Evolutionary conservation across 2,888 invertebrate species (phyloP).

Genomic region (Ophion obscuratus): DNA sequence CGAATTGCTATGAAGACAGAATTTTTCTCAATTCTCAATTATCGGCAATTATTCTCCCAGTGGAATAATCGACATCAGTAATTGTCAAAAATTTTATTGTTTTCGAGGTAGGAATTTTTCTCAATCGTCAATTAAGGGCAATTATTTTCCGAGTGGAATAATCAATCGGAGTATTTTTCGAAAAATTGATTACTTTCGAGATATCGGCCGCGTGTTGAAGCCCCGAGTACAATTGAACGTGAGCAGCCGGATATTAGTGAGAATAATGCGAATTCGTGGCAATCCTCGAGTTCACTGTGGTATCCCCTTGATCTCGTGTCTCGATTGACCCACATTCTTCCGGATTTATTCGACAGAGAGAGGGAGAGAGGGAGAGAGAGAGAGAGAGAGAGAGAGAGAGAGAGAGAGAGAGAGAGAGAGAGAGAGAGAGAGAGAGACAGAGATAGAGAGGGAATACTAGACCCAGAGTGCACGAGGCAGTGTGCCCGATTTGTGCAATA

Average conservation of each 20-base stretch:
- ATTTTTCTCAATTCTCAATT: not conserved
- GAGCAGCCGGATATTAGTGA: not conserved
- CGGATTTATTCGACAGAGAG: constrained; percentile 58
- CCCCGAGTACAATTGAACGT: not conserved
- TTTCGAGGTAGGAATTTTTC: not conserved
- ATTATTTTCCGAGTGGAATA: not conserved
- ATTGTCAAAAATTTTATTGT: not conserved
- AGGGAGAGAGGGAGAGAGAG: constrained; percentile 28
- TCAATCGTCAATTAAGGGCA: not conserved
- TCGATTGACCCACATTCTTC: constrained; percentile 65
- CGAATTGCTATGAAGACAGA: not conserved
- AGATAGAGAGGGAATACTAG: not conserved
- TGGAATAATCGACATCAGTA: not conserved
- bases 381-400: constrained; percentile 36
- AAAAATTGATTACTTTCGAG: not conserved
- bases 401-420: constrained; percentile 34
- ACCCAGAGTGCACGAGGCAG: not conserved
- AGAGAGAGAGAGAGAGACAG: not conserved
- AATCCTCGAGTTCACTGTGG: constrained; percentile 54
- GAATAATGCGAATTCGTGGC: constrained; percentile 46
- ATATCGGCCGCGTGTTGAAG: not conserved
- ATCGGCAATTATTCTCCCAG: not conserved
- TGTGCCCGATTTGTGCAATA: constrained; percentile 47
- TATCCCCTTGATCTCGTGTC: constrained; percentile 60
- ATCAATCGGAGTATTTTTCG: not conserved